Conservation (phyloP, 2,113 vertebrate species). For the Myocastor coypus region DNA sequence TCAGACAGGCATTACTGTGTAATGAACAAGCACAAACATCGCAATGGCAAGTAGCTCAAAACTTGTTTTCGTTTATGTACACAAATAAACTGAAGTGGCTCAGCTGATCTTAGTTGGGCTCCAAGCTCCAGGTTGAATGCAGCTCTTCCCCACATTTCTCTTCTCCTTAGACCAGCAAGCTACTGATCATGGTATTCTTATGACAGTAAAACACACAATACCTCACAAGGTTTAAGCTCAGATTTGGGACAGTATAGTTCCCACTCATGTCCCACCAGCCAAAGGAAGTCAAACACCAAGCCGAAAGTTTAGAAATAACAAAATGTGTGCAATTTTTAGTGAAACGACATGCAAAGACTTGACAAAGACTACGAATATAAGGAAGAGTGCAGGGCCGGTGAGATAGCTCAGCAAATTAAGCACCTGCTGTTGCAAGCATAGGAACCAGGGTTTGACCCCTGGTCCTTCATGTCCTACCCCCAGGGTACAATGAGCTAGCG, state of each 20-base stretch:
- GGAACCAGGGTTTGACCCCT: too few relatives aligned
- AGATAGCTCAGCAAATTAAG: too few relatives aligned
- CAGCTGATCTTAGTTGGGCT: not conserved
- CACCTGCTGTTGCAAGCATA: too few relatives aligned
- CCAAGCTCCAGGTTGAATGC: not conserved
- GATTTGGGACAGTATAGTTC: not conserved
- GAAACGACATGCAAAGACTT: not conserved
- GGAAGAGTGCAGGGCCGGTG: not conserved
- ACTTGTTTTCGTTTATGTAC: not conserved
- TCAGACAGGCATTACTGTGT: not conserved
- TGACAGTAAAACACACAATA: not conserved
- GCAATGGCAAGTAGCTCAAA: not conserved
- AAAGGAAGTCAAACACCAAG: not conserved
- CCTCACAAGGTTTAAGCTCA: not conserved
- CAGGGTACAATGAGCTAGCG: too few relatives aligned
- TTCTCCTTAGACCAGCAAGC: not conserved
- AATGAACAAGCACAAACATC: conserved; percentile 22
- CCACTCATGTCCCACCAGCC: not conserved
- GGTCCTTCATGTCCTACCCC: too few relatives aligned
- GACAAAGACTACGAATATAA: not conserved
- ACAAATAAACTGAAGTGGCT: not conserved
- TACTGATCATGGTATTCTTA: not conserved
- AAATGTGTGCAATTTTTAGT: not conserved
- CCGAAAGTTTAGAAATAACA: not conserved
- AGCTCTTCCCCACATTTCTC: not conserved